phyloP scores from a whole-genome alignment of 2,888 invertebrate genomes.

The Trichopoda pennipes region DNA sequence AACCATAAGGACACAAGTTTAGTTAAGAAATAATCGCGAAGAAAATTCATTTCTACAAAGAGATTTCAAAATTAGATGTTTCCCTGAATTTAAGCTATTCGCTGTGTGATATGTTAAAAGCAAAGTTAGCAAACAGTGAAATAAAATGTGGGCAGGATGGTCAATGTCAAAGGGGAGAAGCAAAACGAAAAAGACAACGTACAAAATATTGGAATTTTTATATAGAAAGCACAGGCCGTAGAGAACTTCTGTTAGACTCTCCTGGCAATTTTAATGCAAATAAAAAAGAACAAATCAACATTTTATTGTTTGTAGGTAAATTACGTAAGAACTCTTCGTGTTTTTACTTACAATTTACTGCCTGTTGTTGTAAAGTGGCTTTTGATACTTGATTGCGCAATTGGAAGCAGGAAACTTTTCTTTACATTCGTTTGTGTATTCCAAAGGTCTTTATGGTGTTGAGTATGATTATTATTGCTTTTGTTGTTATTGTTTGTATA shows the following conservation, averaged over 20 bases:
- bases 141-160: neutral
- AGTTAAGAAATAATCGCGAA: constrained; percentile 40
- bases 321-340: constrained; percentile 35
- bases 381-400: constrained; percentile 68
- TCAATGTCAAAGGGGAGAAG: constrained; percentile 28
- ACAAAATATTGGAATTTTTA: constrained; percentile 35
- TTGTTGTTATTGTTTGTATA: constrained; percentile 30
- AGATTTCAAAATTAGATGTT: constrained; percentile 65
- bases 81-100: constrained; percentile 57
- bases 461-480: constrained; percentile 61
- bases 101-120: constrained; percentile 16
- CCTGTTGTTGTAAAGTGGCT: constrained; percentile 66
- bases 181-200: constrained; percentile 44
- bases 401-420: constrained; percentile 66
- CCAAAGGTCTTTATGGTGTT: constrained; percentile 52
- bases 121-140: constrained; percentile 26
- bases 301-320: constrained; percentile 58
- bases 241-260: constrained; percentile 8
- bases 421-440: constrained; percentile 13
- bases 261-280: neutral
- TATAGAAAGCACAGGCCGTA: constrained; percentile 18
- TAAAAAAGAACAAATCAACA: constrained; percentile 20
- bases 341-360: constrained; percentile 36
- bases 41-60: neutral
- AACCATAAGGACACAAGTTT: constrained; percentile 65